Conservation (phyloP, 2,113 vertebrate species). For the Apistogramma diplotaenia region DNA sequence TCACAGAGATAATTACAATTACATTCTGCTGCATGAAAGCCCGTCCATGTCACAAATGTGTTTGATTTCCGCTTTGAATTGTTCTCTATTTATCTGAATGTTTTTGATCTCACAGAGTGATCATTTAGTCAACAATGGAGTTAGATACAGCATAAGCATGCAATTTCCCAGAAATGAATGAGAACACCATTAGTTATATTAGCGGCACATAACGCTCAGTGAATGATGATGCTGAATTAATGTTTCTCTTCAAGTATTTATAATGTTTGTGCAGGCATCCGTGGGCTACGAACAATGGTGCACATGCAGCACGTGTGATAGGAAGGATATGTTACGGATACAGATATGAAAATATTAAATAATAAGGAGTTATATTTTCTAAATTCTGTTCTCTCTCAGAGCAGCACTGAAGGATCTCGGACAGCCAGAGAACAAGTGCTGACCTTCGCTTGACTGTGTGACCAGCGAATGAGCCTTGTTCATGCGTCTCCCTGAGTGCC, state of each 20-base stretch:
- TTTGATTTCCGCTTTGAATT: slow-evolving; percentile 20
- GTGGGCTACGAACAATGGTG: background rate
- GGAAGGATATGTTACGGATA: background rate
- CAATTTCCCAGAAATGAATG: background rate
- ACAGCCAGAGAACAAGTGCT: slow-evolving; percentile 55
- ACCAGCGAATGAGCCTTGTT: slow-evolving; percentile 69
- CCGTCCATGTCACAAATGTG: background rate
- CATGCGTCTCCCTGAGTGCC: slow-evolving; percentile 76
- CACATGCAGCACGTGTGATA: background rate
- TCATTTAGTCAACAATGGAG: background rate
- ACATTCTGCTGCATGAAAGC: background rate
- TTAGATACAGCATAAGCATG: background rate
- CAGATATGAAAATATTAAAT: background rate
- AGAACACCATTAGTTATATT: slow-evolving; percentile 15
- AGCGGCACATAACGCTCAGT: background rate
- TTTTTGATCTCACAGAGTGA: slow-evolving; percentile 11
- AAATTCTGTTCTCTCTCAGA: slow-evolving; percentile 23
- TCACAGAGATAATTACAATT: background rate
- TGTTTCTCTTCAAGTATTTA: background rate
- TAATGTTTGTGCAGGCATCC: background rate
- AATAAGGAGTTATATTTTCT: background rate
- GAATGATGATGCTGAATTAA: slow-evolving; percentile 9
- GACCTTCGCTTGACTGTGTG: slow-evolving; percentile 57
- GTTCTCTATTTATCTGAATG: background rate
- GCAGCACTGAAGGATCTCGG: slow-evolving; percentile 45